These are phyloP conservation scores for Nerophis lumbriciformis DNA, from an alignment of 2,113 vertebrate genomes.

Conservation along the genomic window DNA sequence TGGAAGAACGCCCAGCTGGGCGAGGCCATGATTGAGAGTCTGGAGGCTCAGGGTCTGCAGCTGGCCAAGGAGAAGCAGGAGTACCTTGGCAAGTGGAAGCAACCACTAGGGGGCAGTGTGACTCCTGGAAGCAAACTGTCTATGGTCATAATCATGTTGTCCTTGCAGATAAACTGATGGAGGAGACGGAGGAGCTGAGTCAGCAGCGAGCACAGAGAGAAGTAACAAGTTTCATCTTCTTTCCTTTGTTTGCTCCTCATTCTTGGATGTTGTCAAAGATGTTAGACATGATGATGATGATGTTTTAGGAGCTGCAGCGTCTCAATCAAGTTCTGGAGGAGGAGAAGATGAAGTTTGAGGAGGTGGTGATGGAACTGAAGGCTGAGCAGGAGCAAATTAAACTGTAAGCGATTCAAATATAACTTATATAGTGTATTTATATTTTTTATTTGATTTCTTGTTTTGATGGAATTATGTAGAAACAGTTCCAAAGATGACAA, in stretches of 20 bases:
- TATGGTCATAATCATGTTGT: conserved; percentile 11
- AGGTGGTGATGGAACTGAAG: conserved; percentile 87
- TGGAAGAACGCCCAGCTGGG: conserved; percentile 96
- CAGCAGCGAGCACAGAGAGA: conserved; percentile 90
- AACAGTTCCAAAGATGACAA: conserved; percentile 34
- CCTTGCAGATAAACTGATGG: conserved; percentile 91
- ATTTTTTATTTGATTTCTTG: no score
- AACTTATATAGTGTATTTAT: no score
- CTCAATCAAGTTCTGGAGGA: conserved; percentile 90
- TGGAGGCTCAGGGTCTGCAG: conserved; percentile 95
- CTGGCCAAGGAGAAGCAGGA: conserved; percentile 96
- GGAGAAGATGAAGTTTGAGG: conserved; percentile 92
- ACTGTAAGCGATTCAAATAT: conserved; percentile 59
- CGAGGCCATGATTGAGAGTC: conserved; percentile 96
- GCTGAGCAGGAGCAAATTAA: conserved; percentile 91
- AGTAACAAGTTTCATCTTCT: conserved; percentile 56
- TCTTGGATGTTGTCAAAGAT: neutral
- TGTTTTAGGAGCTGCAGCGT: conserved; percentile 82
- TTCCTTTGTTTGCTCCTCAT: neutral
- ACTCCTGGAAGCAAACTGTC: no score
- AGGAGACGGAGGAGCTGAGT: conserved; percentile 92
- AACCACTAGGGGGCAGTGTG: neutral
- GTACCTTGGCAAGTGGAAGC: conserved; percentile 81
- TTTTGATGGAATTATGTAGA: no score
- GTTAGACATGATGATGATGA: no score